Evolutionary conservation across 37 sponge, comb jelly and placozoan species (phyloP), one percentile per base, ranked within the genome.

Genomic region (Halichondria panicea): DNA sequence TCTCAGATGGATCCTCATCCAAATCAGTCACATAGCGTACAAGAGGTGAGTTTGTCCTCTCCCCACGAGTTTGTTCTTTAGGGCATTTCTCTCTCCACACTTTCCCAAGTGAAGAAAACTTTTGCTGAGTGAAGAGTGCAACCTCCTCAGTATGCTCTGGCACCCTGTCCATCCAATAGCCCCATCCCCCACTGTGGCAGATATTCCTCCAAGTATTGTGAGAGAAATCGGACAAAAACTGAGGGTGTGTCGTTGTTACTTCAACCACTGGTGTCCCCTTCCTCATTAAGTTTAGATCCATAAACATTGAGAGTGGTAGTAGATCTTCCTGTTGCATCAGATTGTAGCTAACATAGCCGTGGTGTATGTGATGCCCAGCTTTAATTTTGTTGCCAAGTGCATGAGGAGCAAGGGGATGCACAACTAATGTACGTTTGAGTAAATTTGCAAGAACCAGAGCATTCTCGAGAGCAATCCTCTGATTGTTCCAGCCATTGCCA

Each of bases 401-500:
- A 44, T 93, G 94, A 1, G 94, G 89, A 6, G 94, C 55, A 57
- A 93, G 76, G 8, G 94, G 94, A 52, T 89, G 94, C 32, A 88
- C 87, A 22, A 93, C 33, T 15, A 93, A 84, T 4, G 94, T 93
- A 21, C 94, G 66, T 73, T 93, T 89, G 30, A 93, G 81, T 22
- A 93, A 71, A 34, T 72, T 78, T 1, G 94, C 74, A 18, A 93
- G 37, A 19, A 89, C 83, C 3, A 89, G 55, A 31, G 94, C 94
- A 53, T 79, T 82, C 63, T 93, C 94, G 34, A 93, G 56, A 31
- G 87, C 94, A 28, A 85, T 71, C 39, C 94, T 37, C 77, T 93
- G 94, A 65, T 93, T 93, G 77, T 93, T 93, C 94, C 94, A 93
- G 0, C 94, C 94, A 53, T 93, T 93, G 0, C 94, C 94, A 15